Evolutionary conservation across 53 echinoderm and acorn worm species (phyloP).

Genomic region (Apostichopus leukothele): DNA sequence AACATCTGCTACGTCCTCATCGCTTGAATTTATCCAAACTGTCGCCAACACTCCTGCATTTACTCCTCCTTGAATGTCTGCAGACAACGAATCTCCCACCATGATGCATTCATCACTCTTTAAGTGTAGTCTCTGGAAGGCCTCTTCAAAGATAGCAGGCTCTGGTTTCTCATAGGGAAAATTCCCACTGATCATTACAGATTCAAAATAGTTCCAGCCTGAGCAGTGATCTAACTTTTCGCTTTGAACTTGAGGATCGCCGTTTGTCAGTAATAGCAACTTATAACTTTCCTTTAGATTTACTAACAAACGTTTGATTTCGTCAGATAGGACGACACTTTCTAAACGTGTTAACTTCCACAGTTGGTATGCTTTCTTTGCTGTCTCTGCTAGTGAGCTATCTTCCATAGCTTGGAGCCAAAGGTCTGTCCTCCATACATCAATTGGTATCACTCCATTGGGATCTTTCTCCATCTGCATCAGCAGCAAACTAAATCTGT

Average conservation of each 20-base stretch:
- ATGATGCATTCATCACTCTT: slow-evolving; percentile 69
- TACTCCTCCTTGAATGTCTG: slow-evolving; percentile 93
- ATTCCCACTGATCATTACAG: slow-evolving; percentile 91
- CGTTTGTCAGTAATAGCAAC: slow-evolving; percentile 82
- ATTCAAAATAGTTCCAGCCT: slow-evolving; percentile 84
- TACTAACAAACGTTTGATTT: slow-evolving; percentile 66
- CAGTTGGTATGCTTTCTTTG: slow-evolving; percentile 64
- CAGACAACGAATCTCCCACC: slow-evolving; percentile 84
- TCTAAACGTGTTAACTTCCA: slow-evolving; percentile 88
- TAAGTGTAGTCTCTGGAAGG: slow-evolving; percentile 69
- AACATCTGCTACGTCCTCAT: slow-evolving; percentile 54
- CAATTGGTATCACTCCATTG: slow-evolving; percentile 68
- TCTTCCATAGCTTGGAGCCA: slow-evolving; percentile 84
- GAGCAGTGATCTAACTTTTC: slow-evolving; percentile 77
- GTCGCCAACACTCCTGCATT: slow-evolving; percentile 73
- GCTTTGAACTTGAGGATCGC: slow-evolving; percentile 78
- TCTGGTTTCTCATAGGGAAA: slow-evolving; percentile 86
- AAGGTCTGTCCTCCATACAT: slow-evolving; percentile 88
- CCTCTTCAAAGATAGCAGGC: slow-evolving; percentile 79
- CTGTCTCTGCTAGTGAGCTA: slow-evolving; percentile 53
- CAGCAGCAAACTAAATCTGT: slow-evolving; percentile 61
- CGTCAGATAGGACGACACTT: slow-evolving; percentile 70
- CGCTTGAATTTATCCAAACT: slow-evolving; percentile 79
- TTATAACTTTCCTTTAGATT: slow-evolving; percentile 71
- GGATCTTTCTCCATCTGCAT: slow-evolving; percentile 75